Conservation (phyloP, 2,888 invertebrate species). For the Argyra leucocephala region DNA sequence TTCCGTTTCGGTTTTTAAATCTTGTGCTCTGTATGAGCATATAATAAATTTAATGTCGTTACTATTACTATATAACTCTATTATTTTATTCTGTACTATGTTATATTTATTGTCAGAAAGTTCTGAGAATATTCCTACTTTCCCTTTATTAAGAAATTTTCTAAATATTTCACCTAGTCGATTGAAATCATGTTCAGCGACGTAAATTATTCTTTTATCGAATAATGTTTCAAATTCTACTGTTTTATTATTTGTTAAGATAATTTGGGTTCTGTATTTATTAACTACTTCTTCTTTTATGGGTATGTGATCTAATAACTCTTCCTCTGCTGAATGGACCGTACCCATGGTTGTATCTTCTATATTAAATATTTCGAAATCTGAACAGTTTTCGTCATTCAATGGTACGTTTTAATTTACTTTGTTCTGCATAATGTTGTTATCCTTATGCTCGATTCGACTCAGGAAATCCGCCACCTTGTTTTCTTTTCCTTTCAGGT, state of each 20-base stretch:
- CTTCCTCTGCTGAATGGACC: no score
- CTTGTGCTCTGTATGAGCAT: slow-evolving; percentile 15
- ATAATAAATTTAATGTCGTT: slow-evolving; percentile 21
- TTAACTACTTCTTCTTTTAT: neutral
- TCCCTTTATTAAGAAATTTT: neutral
- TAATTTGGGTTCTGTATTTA: slow-evolving; percentile 4
- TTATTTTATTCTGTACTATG: no score
- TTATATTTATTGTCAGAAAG: no score
- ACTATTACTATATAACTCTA: slow-evolving; percentile 19
- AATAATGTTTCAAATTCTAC: slow-evolving; percentile 10
- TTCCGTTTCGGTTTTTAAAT: slow-evolving; percentile 15
- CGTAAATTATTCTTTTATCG: neutral
- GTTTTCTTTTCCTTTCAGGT: neutral
- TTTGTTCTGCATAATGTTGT: no score
- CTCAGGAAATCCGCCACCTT: no score
- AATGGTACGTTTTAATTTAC: no score
- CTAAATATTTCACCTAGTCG: slow-evolving; percentile 1
- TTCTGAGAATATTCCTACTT: no score
- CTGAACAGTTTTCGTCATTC: no score
- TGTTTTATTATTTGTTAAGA: slow-evolving; percentile 11
- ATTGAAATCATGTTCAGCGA: neutral
- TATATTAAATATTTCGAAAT: no score
- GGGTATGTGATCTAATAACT: no score
- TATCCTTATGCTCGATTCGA: no score
- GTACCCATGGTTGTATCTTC: no score